Base-by-base conservation (phyloP, 2,797 vertebrate genomes). In the Cephalopachus bancanus region DNA sequence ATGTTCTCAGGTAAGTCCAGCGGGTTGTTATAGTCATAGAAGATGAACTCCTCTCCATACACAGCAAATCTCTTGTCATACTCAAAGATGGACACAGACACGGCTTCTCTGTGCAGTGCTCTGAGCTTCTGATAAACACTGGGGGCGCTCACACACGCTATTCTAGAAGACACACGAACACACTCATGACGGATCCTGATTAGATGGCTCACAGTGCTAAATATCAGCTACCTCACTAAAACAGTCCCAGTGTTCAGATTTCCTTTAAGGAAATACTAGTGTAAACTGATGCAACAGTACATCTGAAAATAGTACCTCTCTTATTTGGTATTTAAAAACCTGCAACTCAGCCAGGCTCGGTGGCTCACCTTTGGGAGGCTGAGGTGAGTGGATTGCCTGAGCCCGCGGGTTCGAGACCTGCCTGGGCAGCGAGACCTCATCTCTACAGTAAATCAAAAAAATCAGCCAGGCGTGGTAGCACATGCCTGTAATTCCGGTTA, bases 81-180 rank as follows among this genome's bases (percentile, higher is more conserved):
- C 97, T 99, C 99, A 90, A 99, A 97, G 95, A 99, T 96, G 55
- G 98, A 98, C 0, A 98, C 97, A 0, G 99, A 99, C 67, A 99
- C 97, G 24, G 98, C 98, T 1, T 97, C 95, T 11, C 98, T 97
- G 67, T 96, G 96, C 9, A 98, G 98, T 94, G 99, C 99, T 98
- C 99, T 99, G 96, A 99, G 97, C 96, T 99, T 99, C 99, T 99
- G 99, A 98, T 99, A 99, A 65, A 99, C 98, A 1, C 99, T 99
- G 5, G 99, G 99, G 0, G 99, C 98, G 10, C 99, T 99, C 96
- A 99, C 69, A 71, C 99, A 99, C 0, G 99, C 99, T 79, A 99
- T 99, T 98, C 99, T 99, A 98, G 92, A 98, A 95, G 4, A 96
- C 33, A 89, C 1, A 1, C 0, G 44, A 81, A 91, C 9, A 85